Evolutionary conservation across 1,140 invertebrate species (phyloP).

Genomic region (Spodoptera frugiperda): DNA sequence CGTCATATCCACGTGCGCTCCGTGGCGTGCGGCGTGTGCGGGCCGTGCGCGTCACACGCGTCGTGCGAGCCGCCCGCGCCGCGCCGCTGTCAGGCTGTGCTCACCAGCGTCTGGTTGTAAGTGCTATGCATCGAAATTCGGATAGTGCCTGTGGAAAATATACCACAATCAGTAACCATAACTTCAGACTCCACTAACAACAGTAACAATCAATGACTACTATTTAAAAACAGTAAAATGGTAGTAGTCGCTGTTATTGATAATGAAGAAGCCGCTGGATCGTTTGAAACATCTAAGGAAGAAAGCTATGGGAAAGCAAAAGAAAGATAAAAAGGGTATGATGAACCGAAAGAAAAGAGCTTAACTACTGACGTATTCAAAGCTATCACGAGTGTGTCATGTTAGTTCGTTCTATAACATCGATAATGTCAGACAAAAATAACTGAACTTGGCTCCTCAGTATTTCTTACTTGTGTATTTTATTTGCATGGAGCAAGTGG

Average conservation of each 20-base stretch:
- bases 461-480: slow-evolving; percentile 80
- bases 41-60: slow-evolving; percentile 57
- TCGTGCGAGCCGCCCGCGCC: slow-evolving; percentile 60
- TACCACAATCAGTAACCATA: neutral
- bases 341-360: slow-evolving; percentile 46
- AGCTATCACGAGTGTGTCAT: slow-evolving; percentile 63
- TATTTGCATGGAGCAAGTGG: slow-evolving; percentile 83
- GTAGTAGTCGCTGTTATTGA: neutral
- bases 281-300: slow-evolving; percentile 16
- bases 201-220: no score
- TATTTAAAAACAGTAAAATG: slow-evolving; percentile 15
- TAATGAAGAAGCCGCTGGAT: slow-evolving; percentile 21
- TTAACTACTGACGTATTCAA: slow-evolving; percentile 67
- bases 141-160: slow-evolving; percentile 72
- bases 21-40: slow-evolving; percentile 58
- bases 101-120: slow-evolving; percentile 79
- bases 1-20: slow-evolving; percentile 82
- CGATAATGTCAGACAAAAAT: slow-evolving; percentile 56
- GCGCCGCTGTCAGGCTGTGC: slow-evolving; percentile 74
- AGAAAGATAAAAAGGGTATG: slow-evolving; percentile 42
- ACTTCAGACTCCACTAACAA: neutral
- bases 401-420: slow-evolving; percentile 51
- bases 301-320: slow-evolving; percentile 44
- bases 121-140: slow-evolving; percentile 83
- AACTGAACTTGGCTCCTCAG: slow-evolving; percentile 61